phyloP scores from a whole-genome alignment of 2,113 vertebrate genomes.

The Takifugu bimaculatus region DNA sequence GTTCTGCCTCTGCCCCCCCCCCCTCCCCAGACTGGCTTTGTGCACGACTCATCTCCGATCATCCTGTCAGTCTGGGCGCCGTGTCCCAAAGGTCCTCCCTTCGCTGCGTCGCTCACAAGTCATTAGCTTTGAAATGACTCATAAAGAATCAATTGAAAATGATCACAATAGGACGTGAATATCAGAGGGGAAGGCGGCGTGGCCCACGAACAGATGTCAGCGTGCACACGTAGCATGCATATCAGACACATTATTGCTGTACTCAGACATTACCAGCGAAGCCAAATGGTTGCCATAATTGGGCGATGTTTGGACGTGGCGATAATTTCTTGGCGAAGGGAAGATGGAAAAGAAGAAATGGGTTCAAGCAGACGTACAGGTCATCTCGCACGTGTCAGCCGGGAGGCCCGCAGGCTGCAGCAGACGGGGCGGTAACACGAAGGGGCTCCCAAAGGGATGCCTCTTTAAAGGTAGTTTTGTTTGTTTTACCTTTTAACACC shows the following conservation, averaged over 20 bases:
- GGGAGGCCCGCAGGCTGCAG: not conserved
- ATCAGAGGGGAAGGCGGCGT: slow-evolving; percentile 40
- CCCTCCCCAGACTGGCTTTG: slow-evolving; percentile 47
- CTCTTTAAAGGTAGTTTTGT: no score
- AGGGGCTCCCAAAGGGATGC: no score
- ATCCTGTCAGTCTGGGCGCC: slow-evolving; percentile 84
- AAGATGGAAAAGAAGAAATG: slow-evolving; percentile 2
- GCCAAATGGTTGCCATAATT: slow-evolving; percentile 53
- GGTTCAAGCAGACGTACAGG: slow-evolving; percentile 12
- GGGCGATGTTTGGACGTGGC: slow-evolving; percentile 45
- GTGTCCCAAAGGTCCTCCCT: slow-evolving; percentile 83
- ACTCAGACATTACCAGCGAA: slow-evolving; percentile 49
- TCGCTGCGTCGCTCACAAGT: slow-evolving; percentile 76
- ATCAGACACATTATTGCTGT: slow-evolving; percentile 51
- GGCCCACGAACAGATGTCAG: slow-evolving; percentile 60
- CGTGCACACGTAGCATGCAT: slow-evolving; percentile 26
- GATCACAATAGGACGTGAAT: slow-evolving; percentile 66
- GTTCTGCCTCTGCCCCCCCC: slow-evolving; percentile 48
- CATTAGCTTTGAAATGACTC: slow-evolving; percentile 89
- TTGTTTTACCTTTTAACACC: no score
- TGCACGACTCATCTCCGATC: slow-evolving; percentile 43
- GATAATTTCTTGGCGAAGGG: slow-evolving; percentile 37
- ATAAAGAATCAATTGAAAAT: slow-evolving; percentile 81
- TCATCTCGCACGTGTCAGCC: slow-evolving; percentile 18
- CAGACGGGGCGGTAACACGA: no score